Conservation (phyloP, 2,113 vertebrate species). For the Plecotus auritus region DNA sequence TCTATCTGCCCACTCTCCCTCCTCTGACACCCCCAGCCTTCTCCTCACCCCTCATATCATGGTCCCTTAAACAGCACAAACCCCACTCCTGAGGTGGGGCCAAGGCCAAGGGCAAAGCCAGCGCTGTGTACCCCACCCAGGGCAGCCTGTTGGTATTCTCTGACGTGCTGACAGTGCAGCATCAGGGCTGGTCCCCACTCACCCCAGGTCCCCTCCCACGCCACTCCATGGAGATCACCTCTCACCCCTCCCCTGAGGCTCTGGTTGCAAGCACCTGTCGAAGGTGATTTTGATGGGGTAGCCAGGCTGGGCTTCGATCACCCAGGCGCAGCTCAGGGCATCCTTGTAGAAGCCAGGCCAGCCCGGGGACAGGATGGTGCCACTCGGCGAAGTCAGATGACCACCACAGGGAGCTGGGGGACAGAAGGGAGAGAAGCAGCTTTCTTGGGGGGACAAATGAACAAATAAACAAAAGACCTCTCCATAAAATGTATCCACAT, state of each 20-base stretch:
- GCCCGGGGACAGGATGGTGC: conserved; percentile 97
- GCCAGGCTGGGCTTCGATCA: conserved; percentile 97
- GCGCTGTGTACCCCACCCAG: neutral
- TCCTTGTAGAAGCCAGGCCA: conserved; percentile 99
- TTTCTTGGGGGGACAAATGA: neutral
- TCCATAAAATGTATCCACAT: conserved; percentile 25
- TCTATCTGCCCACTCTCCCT: neutral
- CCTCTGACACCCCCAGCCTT: neutral
- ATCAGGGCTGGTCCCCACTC: rapidly evolving
- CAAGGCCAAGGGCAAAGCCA: neutral
- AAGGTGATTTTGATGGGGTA: conserved; percentile 99
- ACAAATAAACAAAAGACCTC: neutral
- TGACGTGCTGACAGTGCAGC: neutral
- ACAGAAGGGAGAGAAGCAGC: neutral
- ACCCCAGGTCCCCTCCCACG: neutral
- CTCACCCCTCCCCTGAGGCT: neutral
- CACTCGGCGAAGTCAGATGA: conserved; percentile 92
- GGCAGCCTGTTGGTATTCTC: neutral
- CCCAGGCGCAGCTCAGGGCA: conserved; percentile 97
- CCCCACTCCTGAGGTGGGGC: neutral
- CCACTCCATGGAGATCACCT: neutral
- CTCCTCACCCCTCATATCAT: neutral
- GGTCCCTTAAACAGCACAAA: neutral
- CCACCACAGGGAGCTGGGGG: conserved; percentile 94
- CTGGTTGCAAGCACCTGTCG: conserved; percentile 86